Base-by-base conservation (phyloP, 1,140 invertebrate genomes). In the Drosophila mauritiana region DNA sequence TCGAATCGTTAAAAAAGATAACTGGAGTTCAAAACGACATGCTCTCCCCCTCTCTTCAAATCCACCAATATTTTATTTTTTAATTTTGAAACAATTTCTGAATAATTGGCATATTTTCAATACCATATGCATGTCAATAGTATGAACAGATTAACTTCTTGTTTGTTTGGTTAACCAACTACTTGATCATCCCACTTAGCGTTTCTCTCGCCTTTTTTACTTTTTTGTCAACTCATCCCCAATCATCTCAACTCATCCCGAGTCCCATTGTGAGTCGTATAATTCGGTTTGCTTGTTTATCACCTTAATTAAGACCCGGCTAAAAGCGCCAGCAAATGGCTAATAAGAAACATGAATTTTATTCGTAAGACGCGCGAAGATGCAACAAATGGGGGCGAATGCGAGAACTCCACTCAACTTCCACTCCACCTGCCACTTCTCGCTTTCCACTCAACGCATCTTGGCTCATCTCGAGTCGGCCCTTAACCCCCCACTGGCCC, bases 221-320 rank as follows among this genome's bases (percentile, higher is more conserved):
- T 58, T 78, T 57, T 62, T 46, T 46, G 45, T 49, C 34, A 49
- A 46, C 69, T 51, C 48, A 20, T 20, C 15, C 15, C 42, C 5
- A 22, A 10, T 5, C 49, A 39, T 15, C 17, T 10, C 34, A 36
- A 34, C 31, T 34, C 49, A 20, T 59, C 37, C 22, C 15, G 3
- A 1, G 37, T 20, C 4, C 22, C 25, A 36, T 51, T 43, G 58
- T 39, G 45, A 77, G 51, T 13, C 12, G 39, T 68, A 53, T 70
- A 70, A 70, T 70, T 70, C 64, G 64, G 72, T 77, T 77, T 69
- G 73, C 73, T 69, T 56, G 64, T 70, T 78, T 78, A 78, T 77
- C 73, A 78, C 73, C 75, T 78, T 78, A 76, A 78, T 78, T 70
- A 78, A 70, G 73, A 34, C 43, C 25, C 27, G 36, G 34, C 43